Percentiles rank a stretch among this genome's conserved stretches.
Conservation (phyloP, 2,113 vertebrate genomes). For the Colius striatus region DNA sequence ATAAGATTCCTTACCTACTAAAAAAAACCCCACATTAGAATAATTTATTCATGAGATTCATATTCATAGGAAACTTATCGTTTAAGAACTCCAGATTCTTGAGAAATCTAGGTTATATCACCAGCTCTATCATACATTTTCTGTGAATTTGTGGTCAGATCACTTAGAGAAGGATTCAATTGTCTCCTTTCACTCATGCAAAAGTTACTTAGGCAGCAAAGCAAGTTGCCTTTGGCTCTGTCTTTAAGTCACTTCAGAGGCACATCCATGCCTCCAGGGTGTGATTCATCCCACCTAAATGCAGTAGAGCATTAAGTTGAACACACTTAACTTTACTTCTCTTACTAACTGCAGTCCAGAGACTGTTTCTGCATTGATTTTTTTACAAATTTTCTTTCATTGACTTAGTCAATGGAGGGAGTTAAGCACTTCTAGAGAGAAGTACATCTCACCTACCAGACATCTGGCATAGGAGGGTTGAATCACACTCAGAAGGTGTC, state of each 20-base stretch:
- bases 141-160: background rate
- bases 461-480: background rate
- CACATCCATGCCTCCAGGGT: background rate
- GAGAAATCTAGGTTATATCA: background rate
- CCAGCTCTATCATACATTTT: background rate
- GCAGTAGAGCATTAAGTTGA: background rate
- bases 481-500: background rate
- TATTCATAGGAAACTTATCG: background rate
- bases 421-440: background rate
- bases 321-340: constrained; percentile 40
- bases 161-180: background rate
- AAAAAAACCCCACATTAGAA: background rate
- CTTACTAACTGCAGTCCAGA: constrained; percentile 22
- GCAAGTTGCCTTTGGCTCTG: background rate
- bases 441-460: background rate
- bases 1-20: background rate
- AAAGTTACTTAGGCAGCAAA: background rate
- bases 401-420: background rate
- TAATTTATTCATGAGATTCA: background rate
- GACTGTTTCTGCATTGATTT: background rate
- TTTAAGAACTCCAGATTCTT: background rate
- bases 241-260: constrained; percentile 25
- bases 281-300: background rate
- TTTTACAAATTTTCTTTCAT: constrained; percentile 9
- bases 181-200: background rate